Evolutionary conservation across 2,888 invertebrate genomes (phyloP), one percentile per base, ranked within the genome.

Genomic region (Polydrusus pterygomalis): DNA sequence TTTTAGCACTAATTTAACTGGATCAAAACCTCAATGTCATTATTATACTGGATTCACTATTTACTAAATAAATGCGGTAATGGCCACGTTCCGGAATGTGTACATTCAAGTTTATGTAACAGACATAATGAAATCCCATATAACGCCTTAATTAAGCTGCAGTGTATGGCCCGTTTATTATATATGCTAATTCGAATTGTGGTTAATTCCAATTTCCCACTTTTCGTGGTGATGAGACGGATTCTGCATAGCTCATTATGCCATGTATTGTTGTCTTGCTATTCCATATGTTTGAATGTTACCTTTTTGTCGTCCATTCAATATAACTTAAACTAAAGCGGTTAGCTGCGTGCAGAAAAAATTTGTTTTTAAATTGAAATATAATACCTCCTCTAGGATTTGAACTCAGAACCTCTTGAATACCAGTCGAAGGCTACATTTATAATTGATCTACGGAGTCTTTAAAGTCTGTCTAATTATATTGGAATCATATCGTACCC

Each of bases 61-160:
- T 70, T 75, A 65, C 49, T 43, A 64, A 75, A 75, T 70, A 58
- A 43, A 64, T 70, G 60, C 56, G 38, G 58, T 63, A 70, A 70
- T 75, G 70, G 40, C 65, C 70, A 58, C 34, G 64, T 64, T 60
- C 65, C 49, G 60, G 75, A 70, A 75, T 75, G 65, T 75, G 75
- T 56, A 60, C 75, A 43, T 70, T 51, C 47, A 49, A 18, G 75
- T 75, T 75, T 75, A 75, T 70, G 75, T 64, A 62, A 65, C 70
- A 58, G 40, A 70, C 75, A 64, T 75, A 75, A 75, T 75, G 70
- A 75, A 75, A 75, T 75, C 65, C 70, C 75, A 70, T 75, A 70
- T 58, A 75, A 47, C 49, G 70, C 67, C 63, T 63, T 70, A 75
- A 75, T 75, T 75, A 75, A 70, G 47, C 45, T 15, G 17, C 25